A percentile compares a stretch with the other conserved stretches of the same genome.
Evolutionary conservation across 2,113 vertebrate species (phyloP).

Genomic region (Megaleporinus macrocephalus): DNA sequence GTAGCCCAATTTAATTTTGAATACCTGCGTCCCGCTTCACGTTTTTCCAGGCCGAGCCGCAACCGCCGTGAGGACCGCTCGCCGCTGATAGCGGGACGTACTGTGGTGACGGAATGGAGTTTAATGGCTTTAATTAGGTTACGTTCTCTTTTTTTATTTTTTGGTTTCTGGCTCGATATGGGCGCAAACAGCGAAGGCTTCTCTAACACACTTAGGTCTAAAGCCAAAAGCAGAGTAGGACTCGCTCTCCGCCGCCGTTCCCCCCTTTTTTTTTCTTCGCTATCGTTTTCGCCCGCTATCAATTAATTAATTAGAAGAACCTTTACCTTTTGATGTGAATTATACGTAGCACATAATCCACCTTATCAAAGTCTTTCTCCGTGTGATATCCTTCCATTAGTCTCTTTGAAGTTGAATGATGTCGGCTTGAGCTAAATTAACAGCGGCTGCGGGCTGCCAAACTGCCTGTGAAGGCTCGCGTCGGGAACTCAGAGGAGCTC

Average conservation of each 20-base stretch:
- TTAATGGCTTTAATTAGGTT: background rate
- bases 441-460: conserved; percentile 53
- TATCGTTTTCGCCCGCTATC: conserved; percentile 46
- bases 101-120: background rate
- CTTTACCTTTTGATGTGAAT: conserved; percentile 61
- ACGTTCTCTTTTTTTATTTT: too few species aligned
- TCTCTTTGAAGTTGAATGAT: conserved; percentile 61
- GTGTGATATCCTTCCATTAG: conserved; percentile 57
- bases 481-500: conserved; percentile 44
- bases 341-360: conserved; percentile 48
- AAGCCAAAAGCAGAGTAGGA: background rate
- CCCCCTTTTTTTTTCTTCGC: background rate
- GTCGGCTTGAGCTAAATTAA: conserved; percentile 53
- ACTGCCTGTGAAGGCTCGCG: conserved; percentile 53
- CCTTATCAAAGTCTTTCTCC: conserved; percentile 53
- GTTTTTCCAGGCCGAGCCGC: too few species aligned
- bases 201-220: background rate
- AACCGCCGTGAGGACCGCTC: background rate
- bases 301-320: conserved; percentile 53
- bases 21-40: conserved; percentile 68
- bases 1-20: conserved; percentile 92
- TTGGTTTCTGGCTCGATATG: background rate
- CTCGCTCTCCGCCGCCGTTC: too few species aligned
- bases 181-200: background rate
- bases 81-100: background rate